Evolutionary conservation across 2,113 vertebrate genomes (phyloP).

Genomic region (Anolis carolinensis): DNA sequence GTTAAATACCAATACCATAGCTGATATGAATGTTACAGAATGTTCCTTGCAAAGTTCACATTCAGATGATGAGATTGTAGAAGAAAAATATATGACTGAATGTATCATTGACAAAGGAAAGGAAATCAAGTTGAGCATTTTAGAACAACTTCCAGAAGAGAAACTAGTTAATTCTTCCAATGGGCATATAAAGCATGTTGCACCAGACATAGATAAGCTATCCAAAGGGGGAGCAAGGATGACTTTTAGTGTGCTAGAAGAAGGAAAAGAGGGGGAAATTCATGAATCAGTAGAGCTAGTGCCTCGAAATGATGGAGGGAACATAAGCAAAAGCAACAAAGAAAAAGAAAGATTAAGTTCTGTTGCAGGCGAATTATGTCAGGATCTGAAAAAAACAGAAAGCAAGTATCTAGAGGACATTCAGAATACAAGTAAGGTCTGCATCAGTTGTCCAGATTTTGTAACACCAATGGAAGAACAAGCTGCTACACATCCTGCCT

Average conservation of each 20-base stretch:
- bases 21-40: conserved; percentile 35
- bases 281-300: conserved; percentile 26
- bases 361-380: conserved; percentile 18
- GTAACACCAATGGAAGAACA: neutral
- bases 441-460: neutral
- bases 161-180: conserved; percentile 31
- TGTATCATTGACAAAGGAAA: conserved; percentile 41
- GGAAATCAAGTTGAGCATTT: conserved; percentile 57
- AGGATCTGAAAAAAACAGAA: conserved; percentile 1
- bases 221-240: neutral
- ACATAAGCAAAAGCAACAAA: conserved; percentile 15
- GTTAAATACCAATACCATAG: conserved; percentile 31
- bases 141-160: conserved; percentile 56
- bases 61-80: conserved; percentile 23
- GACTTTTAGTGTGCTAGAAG: neutral
- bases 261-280: neutral
- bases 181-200: neutral
- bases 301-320: conserved; percentile 42
- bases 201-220: conserved; percentile 4
- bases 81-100: conserved; percentile 46
- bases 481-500: conserved; percentile 11
- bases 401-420: neutral
- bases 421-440: neutral
- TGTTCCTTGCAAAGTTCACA: conserved; percentile 41
- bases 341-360: conserved; percentile 1